Evolutionary conservation across 2,113 vertebrate genomes (phyloP).

Genomic region (Ceyx margarethae): DNA sequence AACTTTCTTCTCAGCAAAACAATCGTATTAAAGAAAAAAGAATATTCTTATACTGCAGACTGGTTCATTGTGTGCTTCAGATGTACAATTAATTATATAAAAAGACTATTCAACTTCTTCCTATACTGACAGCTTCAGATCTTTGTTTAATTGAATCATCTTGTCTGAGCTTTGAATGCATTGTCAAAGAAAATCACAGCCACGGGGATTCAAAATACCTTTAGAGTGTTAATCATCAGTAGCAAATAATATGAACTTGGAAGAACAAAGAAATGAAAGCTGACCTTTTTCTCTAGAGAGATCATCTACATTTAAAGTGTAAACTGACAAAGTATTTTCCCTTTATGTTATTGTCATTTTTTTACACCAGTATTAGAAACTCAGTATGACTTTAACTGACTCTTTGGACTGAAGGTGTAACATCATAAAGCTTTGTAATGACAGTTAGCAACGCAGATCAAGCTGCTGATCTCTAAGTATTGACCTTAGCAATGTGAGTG

Average conservation of each 20-base stretch:
- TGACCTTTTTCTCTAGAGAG: constrained; percentile 7
- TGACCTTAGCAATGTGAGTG: neutral
- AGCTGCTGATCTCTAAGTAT: neutral
- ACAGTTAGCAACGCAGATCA: neutral
- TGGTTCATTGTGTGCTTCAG: constrained; percentile 3
- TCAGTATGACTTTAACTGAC: neutral
- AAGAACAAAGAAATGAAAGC: constrained; percentile 16
- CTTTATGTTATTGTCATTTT: neutral
- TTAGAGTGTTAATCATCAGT: constrained; percentile 26
- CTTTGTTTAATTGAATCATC: constrained; percentile 41
- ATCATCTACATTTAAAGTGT: neutral
- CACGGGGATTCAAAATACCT: neutral
- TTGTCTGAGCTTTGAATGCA: constrained; percentile 21
- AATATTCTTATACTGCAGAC: neutral
- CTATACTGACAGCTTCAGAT: constrained; percentile 23
- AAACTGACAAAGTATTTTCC: neutral
- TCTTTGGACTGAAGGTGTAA: neutral
- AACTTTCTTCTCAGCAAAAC: neutral
- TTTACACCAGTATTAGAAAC: neutral
- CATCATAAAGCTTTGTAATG: neutral
- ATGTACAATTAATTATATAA: constrained; percentile 49
- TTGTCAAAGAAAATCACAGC: constrained; percentile 48
- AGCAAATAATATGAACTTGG: constrained; percentile 8
- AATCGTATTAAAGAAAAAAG: neutral
- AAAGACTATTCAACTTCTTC: constrained; percentile 2